These are phyloP conservation scores for Crax fasciolata DNA, from an alignment of 2,797 vertebrate genomes.

Conservation along the genomic window DNA sequence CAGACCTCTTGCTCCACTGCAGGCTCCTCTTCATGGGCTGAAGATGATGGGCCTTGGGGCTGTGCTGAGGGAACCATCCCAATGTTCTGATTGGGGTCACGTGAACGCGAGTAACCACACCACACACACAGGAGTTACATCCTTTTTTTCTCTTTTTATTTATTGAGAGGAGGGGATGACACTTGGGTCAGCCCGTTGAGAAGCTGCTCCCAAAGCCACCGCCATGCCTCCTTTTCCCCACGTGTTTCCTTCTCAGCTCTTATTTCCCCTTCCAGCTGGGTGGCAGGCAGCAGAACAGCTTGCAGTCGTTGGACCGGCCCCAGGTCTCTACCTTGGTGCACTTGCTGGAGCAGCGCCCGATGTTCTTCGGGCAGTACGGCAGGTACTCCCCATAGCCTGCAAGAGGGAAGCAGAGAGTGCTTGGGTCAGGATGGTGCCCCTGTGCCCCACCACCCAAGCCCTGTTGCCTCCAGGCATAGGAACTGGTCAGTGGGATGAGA, in stretches of 20 bases:
- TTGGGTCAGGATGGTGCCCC: not conserved
- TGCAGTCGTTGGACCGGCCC: not conserved
- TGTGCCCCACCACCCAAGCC: no score
- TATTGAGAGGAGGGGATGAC: not conserved
- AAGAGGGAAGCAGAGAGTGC: not conserved
- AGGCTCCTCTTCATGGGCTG: no score
- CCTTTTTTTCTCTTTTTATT: not conserved
- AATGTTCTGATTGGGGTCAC: fast-evolving
- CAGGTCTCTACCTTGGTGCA: fast-evolving
- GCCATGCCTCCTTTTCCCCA: not conserved
- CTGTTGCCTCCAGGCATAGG: not conserved
- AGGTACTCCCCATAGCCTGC: not conserved
- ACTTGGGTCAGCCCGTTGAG: not conserved
- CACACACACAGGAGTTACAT: not conserved
- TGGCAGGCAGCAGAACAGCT: conserved; percentile 29
- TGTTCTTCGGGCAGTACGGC: not conserved
- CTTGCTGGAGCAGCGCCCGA: not conserved
- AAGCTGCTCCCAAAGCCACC: not conserved
- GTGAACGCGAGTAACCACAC: not conserved
- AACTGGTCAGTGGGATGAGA: not conserved
- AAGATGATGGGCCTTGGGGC: no score
- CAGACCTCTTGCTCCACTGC: no score
- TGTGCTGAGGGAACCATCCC: not conserved
- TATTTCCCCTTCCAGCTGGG: not conserved
- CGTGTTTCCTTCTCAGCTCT: not conserved